A percentile compares a stretch with the other conserved stretches of the same genome.
phyloP scores from a whole-genome alignment of 2,797 vertebrate genomes.

The Acomys russatus region DNA sequence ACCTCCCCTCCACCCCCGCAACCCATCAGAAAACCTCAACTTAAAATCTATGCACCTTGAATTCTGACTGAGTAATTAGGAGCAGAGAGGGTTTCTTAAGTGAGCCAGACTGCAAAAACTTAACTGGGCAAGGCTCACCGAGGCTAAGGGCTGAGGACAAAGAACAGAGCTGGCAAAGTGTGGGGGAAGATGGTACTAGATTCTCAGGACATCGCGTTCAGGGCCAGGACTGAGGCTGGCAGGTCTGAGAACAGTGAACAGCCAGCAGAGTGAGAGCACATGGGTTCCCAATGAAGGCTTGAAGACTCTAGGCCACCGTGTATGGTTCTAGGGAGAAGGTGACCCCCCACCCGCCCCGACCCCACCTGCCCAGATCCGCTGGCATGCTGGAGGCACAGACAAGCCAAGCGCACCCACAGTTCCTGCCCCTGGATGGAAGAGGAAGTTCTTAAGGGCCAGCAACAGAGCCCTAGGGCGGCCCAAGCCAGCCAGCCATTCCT shows the following conservation, averaged over 20 bases:
- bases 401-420: not conserved
- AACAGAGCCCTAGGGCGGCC: not conserved
- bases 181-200: not conserved
- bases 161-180: not conserved
- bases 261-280: not conserved
- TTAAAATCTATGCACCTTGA: not conserved
- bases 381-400: not conserved
- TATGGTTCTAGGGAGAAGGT: not conserved
- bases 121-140: not conserved
- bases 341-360: too few relatives aligned
- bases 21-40: not conserved
- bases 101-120: not conserved
- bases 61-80: not conserved
- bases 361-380: not conserved
- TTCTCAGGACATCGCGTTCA: not conserved
- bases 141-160: not conserved
- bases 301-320: not conserved
- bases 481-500: not conserved
- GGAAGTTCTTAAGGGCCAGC: slow-evolving; percentile 48
- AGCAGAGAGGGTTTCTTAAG: not conserved
- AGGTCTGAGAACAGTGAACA: not conserved
- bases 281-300: not conserved
- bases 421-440: slow-evolving; percentile 8
- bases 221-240: not conserved
- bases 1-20: not conserved